Percentiles rank a stretch among this genome's conserved stretches.
These are phyloP conservation scores for Acholoe squamosa DNA, from an alignment of 2,888 invertebrate species.

Conservation along the genomic window DNA sequence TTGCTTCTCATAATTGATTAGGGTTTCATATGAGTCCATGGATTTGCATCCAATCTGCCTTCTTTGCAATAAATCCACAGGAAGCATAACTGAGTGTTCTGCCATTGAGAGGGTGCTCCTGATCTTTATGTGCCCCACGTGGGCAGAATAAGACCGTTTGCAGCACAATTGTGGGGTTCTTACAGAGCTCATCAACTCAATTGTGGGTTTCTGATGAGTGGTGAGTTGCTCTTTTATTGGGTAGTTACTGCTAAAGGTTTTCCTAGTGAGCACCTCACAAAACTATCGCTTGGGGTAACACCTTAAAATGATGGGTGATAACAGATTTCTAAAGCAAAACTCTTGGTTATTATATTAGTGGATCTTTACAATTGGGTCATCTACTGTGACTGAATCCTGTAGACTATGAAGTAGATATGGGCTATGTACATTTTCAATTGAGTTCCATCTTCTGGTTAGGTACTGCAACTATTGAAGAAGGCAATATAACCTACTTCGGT, in stretches of 20 bases:
- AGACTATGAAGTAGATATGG: too few species aligned
- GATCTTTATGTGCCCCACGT: not conserved
- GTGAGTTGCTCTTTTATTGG: not conserved
- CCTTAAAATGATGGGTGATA: too few species aligned
- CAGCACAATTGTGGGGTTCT: not conserved
- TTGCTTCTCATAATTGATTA: not conserved
- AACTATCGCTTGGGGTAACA: too few species aligned
- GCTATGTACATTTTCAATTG: too few species aligned
- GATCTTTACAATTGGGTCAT: too few species aligned
- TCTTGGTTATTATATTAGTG: too few species aligned
- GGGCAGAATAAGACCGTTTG: not conserved
- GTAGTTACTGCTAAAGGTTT: not conserved
- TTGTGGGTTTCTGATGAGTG: not conserved
- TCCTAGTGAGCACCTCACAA: not conserved
- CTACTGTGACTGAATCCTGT: too few species aligned
- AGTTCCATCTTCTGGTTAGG: too few species aligned
- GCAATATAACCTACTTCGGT: too few species aligned
- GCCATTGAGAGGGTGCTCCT: not conserved
- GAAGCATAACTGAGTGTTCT: not conserved
- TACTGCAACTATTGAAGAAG: too few species aligned
- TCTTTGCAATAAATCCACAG: not conserved
- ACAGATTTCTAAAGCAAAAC: too few species aligned
- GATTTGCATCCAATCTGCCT: not conserved
- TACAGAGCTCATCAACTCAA: conserved; percentile 15
- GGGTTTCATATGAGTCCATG: not conserved